phyloP scores from a whole-genome alignment of 1,140 invertebrate genomes.

The Neuroterus valhalla region DNA sequence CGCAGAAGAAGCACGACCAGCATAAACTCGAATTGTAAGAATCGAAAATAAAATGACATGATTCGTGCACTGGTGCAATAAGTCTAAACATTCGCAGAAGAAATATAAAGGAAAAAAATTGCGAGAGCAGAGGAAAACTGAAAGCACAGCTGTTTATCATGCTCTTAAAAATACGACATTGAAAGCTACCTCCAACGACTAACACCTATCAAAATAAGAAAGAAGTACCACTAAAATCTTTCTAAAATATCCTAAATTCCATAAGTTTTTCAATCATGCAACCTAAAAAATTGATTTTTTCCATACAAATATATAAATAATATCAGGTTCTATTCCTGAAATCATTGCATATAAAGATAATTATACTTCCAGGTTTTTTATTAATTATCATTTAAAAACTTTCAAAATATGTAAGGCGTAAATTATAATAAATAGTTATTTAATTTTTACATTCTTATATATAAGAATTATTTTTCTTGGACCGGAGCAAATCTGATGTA shows the following conservation, averaged over 20 bases:
- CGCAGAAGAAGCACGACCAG: neutral
- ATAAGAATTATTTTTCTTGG: neutral
- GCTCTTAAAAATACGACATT: slow-evolving; percentile 18
- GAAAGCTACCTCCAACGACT: neutral
- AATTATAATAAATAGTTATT: no score
- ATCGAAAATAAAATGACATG: neutral
- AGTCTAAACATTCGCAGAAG: neutral
- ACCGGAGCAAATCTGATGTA: neutral
- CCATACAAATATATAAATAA: no score
- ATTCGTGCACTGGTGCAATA: slow-evolving; percentile 20
- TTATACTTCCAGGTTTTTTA: no score
- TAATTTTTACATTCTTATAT: neutral
- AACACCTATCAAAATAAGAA: neutral
- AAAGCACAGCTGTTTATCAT: slow-evolving; percentile 13
- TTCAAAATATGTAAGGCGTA: no score
- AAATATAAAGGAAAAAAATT: neutral
- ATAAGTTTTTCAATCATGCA: no score
- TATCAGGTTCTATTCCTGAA: no score
- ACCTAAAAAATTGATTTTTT: no score
- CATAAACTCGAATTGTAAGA: neutral
- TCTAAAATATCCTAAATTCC: no score
- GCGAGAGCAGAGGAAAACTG: slow-evolving; percentile 27
- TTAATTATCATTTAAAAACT: no score
- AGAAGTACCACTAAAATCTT: neutral
- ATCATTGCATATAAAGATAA: no score